These are phyloP conservation scores for Sterna hirundo DNA, from an alignment of 2,113 vertebrate genomes.

Conservation along the genomic window DNA sequence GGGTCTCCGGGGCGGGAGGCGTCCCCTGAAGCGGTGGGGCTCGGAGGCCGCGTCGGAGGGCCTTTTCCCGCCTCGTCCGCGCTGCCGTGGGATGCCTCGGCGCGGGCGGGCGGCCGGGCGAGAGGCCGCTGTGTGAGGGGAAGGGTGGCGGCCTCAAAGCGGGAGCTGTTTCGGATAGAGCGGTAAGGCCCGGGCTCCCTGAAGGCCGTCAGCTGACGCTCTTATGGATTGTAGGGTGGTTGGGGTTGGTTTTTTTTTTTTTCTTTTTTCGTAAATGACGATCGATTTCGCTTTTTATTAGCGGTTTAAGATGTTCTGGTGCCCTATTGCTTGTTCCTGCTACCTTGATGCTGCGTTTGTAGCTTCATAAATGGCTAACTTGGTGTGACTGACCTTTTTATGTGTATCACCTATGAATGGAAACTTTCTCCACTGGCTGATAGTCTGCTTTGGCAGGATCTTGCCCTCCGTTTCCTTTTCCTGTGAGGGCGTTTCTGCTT, in stretches of 20 bases:
- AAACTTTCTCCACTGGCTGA: neutral
- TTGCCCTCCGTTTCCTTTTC: neutral
- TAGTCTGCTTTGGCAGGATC: neutral
- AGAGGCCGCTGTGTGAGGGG: neutral
- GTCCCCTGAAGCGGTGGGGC: no score
- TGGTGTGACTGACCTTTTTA: neutral
- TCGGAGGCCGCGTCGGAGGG: neutral
- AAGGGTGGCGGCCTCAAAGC: neutral
- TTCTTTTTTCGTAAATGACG: neutral
- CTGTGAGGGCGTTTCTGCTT: neutral
- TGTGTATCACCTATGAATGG: neutral
- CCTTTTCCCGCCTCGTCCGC: neutral
- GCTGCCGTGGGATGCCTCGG: neutral
- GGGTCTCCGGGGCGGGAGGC: no score
- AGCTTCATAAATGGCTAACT: neutral
- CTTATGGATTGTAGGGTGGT: rapidly evolving
- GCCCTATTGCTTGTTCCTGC: neutral
- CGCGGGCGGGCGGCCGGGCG: neutral
- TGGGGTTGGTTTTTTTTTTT: neutral
- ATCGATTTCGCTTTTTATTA: neutral
- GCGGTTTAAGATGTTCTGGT: neutral
- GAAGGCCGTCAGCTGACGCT: rapidly evolving
- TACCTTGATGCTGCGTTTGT: neutral
- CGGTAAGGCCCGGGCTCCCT: no score
- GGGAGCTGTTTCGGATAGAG: no score